phyloP scores from a whole-genome alignment of 2,888 invertebrate species.

The Exephanes ischioxanthus region DNA sequence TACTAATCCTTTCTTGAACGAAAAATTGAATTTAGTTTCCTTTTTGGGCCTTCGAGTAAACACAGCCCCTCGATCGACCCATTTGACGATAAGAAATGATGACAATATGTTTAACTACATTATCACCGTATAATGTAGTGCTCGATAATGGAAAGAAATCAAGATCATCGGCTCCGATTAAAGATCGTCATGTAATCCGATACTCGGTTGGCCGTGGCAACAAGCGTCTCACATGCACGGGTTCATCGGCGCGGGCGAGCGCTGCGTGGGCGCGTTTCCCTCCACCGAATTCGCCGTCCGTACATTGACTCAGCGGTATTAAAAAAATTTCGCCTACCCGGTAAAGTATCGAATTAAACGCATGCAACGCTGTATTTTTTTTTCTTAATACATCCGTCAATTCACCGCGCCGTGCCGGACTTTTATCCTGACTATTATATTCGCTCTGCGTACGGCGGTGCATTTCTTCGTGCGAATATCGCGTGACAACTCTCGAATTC shows the following conservation, averaged over 20 bases:
- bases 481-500: constrained; percentile 53
- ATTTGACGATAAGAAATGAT: not conserved
- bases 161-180: constrained; percentile 11
- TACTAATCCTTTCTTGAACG: no score
- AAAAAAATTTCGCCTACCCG: not conserved
- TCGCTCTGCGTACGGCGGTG: constrained; percentile 23
- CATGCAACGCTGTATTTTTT: not conserved
- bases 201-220: constrained; percentile 19
- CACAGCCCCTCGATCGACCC: not conserved
- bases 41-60: no score
- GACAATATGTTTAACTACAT: not conserved
- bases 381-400: not conserved
- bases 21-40: no score
- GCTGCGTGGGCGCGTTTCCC: constrained; percentile 31
- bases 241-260: constrained; percentile 22
- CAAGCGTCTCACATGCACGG: constrained; percentile 7
- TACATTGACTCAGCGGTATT: constrained; percentile 32
- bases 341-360: constrained; percentile 25
- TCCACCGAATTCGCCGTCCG: constrained; percentile 24
- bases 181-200: constrained; percentile 24
- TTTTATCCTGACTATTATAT: constrained; percentile 6
- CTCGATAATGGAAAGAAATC: not conserved
- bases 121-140: not conserved
- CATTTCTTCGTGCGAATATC: constrained; percentile 31
- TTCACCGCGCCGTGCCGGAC: not conserved